Base-by-base conservation (phyloP, 2,113 vertebrate genomes). In the Coregonus clupeaformis region DNA sequence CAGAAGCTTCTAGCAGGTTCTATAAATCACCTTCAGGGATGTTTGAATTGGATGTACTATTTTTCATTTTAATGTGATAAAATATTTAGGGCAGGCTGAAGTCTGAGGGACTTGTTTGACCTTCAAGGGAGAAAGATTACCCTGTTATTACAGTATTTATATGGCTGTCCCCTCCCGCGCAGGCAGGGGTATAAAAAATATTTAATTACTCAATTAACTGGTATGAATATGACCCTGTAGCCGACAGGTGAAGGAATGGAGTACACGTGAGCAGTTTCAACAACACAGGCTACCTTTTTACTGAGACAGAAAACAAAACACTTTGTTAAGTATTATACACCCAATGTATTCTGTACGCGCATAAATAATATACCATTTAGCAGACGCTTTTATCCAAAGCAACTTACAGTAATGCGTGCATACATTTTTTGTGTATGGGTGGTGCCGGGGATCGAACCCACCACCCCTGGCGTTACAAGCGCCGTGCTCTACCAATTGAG, bases 161-260 rank as follows among this genome's bases (percentile, higher is more conserved):
- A 77, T 62, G 79, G 45, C 81, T 84, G 82, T 82, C 77, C 86
- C 85, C 79, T 78, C 72, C 80, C 82, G 68, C 77, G 59, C 76
- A 83, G 86, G 82, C 77, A 83, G 62, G 80, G 75, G 84, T 92
- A 90, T 89, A 90, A 91, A 91, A 90, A 79, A 90, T 90, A 88
- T 90, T 86, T 88, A 89, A 93, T 91, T 90, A 93, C 85, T 91
- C 89, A 91, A 91, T 92, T 92, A 93, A 92, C 81, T 83, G 84
- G 84, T 90, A 82, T 86, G 77, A 90, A 91, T 91, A 81, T 91
- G 83, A 89, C 85, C 86, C 85, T 82, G 81, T 63, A 74, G 84
- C 68, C 75, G 80, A 84, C 75, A 82, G 83, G 87, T 89, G 81
- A 84, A 71, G 71, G 80, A 75, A 77, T 64, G 75, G 75, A 78